Evolutionary conservation across 2,797 vertebrate genomes (phyloP).

Genomic region (Ambastaia sidthimunki): DNA sequence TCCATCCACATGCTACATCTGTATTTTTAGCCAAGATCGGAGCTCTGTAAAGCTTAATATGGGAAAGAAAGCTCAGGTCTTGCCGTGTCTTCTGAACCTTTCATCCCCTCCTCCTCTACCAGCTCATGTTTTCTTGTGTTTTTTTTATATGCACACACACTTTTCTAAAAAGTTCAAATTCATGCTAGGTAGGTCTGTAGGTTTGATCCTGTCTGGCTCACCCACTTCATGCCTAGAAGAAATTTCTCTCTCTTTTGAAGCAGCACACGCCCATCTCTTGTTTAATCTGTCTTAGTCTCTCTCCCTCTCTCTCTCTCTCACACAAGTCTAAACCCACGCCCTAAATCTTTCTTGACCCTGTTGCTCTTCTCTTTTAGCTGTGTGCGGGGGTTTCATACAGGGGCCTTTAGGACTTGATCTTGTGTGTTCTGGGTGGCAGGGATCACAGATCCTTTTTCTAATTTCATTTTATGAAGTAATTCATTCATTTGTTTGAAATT

Average conservation of each 20-base stretch:
- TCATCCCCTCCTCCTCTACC: slow-evolving; percentile 1
- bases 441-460: slow-evolving; percentile 74
- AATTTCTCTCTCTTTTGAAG: slow-evolving; percentile 18
- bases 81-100: slow-evolving; percentile 1
- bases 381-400: slow-evolving; percentile 74
- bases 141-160: neutral
- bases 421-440: slow-evolving; percentile 80
- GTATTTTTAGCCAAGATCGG: slow-evolving; percentile 81
- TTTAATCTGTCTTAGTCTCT: neutral
- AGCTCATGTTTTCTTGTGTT: neutral
- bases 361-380: slow-evolving; percentile 67
- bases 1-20: slow-evolving; percentile 68
- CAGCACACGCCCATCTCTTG: slow-evolving; percentile 17
- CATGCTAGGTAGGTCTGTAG: neutral
- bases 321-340: slow-evolving; percentile 70
- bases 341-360: slow-evolving; percentile 68
- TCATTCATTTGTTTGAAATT: slow-evolving; percentile 45
- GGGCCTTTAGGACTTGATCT: slow-evolving; percentile 76
- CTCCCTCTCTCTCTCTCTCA: slow-evolving; percentile 18
- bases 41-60: slow-evolving; percentile 75
- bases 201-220: slow-evolving; percentile 10
- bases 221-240: slow-evolving; percentile 19
- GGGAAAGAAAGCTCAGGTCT: slow-evolving; percentile 62
- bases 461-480: slow-evolving; percentile 53
- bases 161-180: neutral